Percentiles rank a stretch among this genome's conserved stretches.
These are phyloP conservation scores for Microcebus lehilahytsara DNA, from an alignment of 2,113 vertebrate genomes.

Conservation along the genomic window DNA sequence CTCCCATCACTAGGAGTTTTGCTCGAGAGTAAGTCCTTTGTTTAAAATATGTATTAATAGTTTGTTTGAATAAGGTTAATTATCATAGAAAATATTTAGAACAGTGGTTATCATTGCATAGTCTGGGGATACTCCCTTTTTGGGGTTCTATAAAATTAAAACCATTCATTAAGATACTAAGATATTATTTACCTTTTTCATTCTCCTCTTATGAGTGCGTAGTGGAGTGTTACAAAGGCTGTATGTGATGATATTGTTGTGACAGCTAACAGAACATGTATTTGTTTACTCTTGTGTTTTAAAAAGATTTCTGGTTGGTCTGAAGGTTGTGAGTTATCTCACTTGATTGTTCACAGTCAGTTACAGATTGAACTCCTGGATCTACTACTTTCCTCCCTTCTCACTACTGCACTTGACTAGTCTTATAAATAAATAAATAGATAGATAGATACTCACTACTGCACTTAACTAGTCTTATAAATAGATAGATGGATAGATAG, in stretches of 20 bases:
- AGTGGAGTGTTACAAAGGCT: neutral
- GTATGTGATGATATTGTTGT: too few species aligned
- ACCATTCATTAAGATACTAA: neutral
- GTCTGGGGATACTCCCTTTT: neutral
- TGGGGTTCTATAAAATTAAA: neutral
- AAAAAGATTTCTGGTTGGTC: neutral
- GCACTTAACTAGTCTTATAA: too few species aligned
- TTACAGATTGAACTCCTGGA: too few species aligned
- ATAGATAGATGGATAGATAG: neutral
- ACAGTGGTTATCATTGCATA: neutral
- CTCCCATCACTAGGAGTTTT: constrained; percentile 98
- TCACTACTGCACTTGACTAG: too few species aligned
- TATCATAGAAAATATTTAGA: neutral
- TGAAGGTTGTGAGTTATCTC: too few species aligned
- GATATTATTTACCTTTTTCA: neutral
- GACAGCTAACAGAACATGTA: neutral
- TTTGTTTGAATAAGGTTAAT: neutral
- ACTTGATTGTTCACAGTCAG: too few species aligned
- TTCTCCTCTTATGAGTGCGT: neutral
- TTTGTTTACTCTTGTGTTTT: neutral
- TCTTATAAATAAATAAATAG: too few species aligned
- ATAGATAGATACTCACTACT: too few species aligned
- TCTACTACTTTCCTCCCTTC: too few species aligned
- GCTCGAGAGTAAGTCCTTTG: constrained; percentile 95
- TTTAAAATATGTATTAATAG: neutral